Evolutionary conservation across 2,888 invertebrate species (phyloP), one percentile per base, ranked within the genome.

Genomic region (Julus scanicus): DNA sequence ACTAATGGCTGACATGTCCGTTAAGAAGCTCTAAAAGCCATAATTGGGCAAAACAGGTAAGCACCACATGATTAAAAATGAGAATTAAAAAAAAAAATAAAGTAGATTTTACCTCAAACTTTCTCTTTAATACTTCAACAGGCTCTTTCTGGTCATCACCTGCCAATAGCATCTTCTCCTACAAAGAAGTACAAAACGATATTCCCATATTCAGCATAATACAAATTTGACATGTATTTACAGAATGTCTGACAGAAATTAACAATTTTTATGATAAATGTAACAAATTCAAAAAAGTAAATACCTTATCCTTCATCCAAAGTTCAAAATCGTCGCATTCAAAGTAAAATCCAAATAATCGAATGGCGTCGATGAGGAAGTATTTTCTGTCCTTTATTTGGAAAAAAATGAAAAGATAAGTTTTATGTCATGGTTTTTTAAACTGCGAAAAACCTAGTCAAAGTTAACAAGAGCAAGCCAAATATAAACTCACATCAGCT

Each of bases 311-410:
- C 91, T 95, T 96, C 92, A 99, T 98, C 99, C 99, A 99, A 90
- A 95, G 95, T 92, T 99, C 98, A 92, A 99, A 98, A 93, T 98
- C 98, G 91, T 99, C 98, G 92, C 99, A 99, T 92, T 99, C 99
- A 13, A 97, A 95, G 93, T 97, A 98, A 94, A 99, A 98, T 88
- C 96, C 96, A 93, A 96, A 98, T 89, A 99, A 93, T 90, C 97
- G 95, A 90, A 98, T 97, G 0, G 98, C 96, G 91, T 99, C 99
- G 90, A 97, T 97, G 5, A 99, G 94, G 71, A 97, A 94, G 0
- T 96, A 95, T 90, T 96, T 96, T 0, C 99, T 94, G 40, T 95
- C 95, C 91, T 95, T 89, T n/a, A 90, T 89, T 90, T 84, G 86
- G 87, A 87, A 87, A 84, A 88, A 15, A 84, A 89, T 15, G 63